Evolutionary conservation across 2,888 invertebrate species (phyloP), one percentile per base, ranked within the genome.

Genomic region (Campaea margaritaria): DNA sequence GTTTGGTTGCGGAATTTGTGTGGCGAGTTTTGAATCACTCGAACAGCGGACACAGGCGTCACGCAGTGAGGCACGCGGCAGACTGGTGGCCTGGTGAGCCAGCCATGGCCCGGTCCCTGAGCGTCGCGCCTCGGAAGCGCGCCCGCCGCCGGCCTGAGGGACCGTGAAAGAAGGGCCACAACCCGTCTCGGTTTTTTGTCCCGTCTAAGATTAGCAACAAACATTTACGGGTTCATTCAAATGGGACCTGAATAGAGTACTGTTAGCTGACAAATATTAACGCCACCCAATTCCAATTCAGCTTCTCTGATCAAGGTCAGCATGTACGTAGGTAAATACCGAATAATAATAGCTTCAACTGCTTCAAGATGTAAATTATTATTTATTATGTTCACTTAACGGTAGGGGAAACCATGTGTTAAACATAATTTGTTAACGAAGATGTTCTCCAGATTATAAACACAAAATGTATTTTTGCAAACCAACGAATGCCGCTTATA

Each of bases 191-290:
- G 78, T 87, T 89, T 90, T 89, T 90, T 89, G 83, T 86, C 83
- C 83, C 79, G 74, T 83, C 84, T 82, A 85, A 86, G 86, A 86
- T 89, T 88, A 88, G 87, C 86, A 82, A 83, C 83, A 83, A 83
- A 83, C 16, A 58, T 43, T 76, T 77, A 72, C 76, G 85, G 81
- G 82, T 82, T 81, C 76, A 81, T 77, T 80, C 76, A 82, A 81
- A 74, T 64, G 70, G 69, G 51, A 38, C 14, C 49, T 51, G 50
- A 60, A 59, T 54, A 49, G 52, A 49, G 55, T 55, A 47, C 43
- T 54, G 54, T 54, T 51, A 56, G 15, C 34, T 28, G 13, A 58
- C 45, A 50, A 50, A 59, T 53, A 34, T 54, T 54, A 41, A 54
- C 54, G 34, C 42, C 15, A n/a, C 39, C 28, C 43, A 53, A 49